Conservation (phyloP, 2,888 invertebrate species). For the Chrysodeixis includens region DNA sequence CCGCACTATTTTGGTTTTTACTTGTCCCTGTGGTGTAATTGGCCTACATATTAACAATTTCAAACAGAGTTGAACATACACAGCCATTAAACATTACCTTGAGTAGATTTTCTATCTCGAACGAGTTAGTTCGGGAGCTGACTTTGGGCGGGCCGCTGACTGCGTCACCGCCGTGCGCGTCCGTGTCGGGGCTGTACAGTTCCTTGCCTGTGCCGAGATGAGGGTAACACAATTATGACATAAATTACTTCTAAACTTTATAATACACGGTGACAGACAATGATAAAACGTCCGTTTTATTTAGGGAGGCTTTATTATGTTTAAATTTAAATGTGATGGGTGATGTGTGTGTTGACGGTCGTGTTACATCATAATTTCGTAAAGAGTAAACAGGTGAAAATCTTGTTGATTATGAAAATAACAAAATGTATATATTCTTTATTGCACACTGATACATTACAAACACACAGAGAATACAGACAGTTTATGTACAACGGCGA, state of each 20-base stretch:
- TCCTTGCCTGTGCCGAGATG: slow-evolving; percentile 90
- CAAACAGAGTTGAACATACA: too few relatives aligned
- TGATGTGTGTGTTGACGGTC: not conserved
- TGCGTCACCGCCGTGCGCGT: slow-evolving; percentile 77
- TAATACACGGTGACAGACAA: slow-evolving; percentile 11
- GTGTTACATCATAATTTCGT: not conserved
- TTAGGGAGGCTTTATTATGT: slow-evolving; percentile 2
- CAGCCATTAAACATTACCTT: slow-evolving; percentile 84
- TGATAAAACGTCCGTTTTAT: slow-evolving; percentile 13
- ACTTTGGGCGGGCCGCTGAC: slow-evolving; percentile 89
- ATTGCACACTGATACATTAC: too few relatives aligned
- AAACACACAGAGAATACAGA: too few relatives aligned
- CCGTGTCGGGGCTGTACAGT: slow-evolving; percentile 91
- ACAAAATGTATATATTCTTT: too few relatives aligned
- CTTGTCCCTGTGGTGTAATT: too few relatives aligned
- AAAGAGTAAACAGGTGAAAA: not conserved
- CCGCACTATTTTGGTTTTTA: too few relatives aligned
- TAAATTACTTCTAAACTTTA: slow-evolving; percentile 4
- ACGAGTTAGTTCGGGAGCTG: slow-evolving; percentile 96
- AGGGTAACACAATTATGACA: slow-evolving; percentile 21
- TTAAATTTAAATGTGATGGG: not conserved
- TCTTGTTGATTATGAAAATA: not conserved
- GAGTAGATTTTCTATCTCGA: slow-evolving; percentile 98
- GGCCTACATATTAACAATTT: too few relatives aligned
- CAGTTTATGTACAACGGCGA: too few relatives aligned